Base-by-base conservation (phyloP, 2,797 vertebrate genomes). In the Neosilurus mollespiculum region DNA sequence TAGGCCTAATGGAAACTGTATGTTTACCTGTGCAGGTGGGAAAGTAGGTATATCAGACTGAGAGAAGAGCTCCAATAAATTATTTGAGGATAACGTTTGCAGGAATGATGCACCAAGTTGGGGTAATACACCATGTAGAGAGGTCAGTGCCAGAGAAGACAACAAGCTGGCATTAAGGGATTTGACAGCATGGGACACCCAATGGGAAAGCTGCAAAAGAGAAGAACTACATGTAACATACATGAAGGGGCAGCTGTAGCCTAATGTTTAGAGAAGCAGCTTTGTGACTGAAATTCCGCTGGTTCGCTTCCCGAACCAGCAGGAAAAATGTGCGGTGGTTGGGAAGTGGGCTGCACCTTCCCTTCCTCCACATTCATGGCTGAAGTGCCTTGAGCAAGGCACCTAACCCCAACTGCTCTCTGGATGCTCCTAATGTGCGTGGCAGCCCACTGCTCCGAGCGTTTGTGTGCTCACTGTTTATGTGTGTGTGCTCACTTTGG, bases 31-130 rank as follows among this genome's bases (percentile, higher is more conserved):
- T 73, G 95, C 94, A 84, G 94, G 93, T 7, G 95, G 91, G 81
- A 94, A 94, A 61, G 84, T 91, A 65, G 88, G 91, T 56, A 94
- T 87, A 78, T 84, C 93, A 9, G 96, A 90, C 34, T 91, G 89
- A 80, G 94, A 93, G 77, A 97, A 91, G 84, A 97, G 87, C 64
- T 95, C 91, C 82, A 94, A 82, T 51, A 96, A 89, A 86, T 94
- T 92, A 15, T 91, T 83, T n/a, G 94, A 91, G 66, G 95, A 92
- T 8, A 97, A 89, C 11, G 92, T 90, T 84, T 94, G 90, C 85
- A 97, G 90, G 90, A 96, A 96, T 72, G 93, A 91, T 66, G 95
- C 92, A 15, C 95, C 95, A 76, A 97, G 89, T 83, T 96, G 94
- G 8, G 96, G 94, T 67, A 97, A 88, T 75, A 97, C 82, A 5